Evolutionary conservation across 2,888 invertebrate species (phyloP).

Genomic region (Microctonus brassicae): DNA sequence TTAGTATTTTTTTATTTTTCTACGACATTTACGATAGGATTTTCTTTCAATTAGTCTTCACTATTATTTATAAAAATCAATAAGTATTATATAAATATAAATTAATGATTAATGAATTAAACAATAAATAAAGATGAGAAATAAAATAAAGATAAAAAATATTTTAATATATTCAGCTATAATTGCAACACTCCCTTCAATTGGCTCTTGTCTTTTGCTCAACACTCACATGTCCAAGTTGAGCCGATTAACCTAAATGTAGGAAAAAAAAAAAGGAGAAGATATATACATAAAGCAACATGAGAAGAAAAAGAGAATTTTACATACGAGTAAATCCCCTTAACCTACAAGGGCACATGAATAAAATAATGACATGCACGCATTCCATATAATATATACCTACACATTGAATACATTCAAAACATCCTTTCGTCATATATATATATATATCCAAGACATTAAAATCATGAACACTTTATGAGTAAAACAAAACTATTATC

Average conservation of each 20-base stretch:
- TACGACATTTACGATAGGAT: background rate
- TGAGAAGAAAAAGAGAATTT: constrained; percentile 1
- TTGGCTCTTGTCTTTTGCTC: constrained; percentile 8
- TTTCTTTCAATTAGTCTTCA: constrained; percentile 39
- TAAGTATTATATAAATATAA: no score
- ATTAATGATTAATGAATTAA: no score
- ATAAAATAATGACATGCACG: constrained; percentile 30
- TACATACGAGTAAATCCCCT: constrained; percentile 26
- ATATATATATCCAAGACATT: background rate
- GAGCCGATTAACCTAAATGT: constrained; percentile 34
- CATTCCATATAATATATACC: constrained; percentile 13
- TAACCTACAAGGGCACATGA: constrained; percentile 21
- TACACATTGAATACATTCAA: background rate
- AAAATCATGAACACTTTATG: background rate
- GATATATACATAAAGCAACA: background rate
- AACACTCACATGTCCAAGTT: constrained; percentile 16
- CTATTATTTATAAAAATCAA: no score
- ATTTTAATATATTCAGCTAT: background rate
- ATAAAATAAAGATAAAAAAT: background rate
- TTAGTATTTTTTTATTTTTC: constrained; percentile 1
- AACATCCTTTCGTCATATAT: background rate
- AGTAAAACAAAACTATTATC: background rate
- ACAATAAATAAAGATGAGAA: no score
- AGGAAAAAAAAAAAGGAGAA: background rate
- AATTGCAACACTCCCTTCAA: background rate